Percentiles rank a stretch among this genome's conserved stretches.
These are phyloP conservation scores for Vespertilio murinus DNA, from an alignment of 2,797 vertebrate genomes.

Conservation along the genomic window DNA sequence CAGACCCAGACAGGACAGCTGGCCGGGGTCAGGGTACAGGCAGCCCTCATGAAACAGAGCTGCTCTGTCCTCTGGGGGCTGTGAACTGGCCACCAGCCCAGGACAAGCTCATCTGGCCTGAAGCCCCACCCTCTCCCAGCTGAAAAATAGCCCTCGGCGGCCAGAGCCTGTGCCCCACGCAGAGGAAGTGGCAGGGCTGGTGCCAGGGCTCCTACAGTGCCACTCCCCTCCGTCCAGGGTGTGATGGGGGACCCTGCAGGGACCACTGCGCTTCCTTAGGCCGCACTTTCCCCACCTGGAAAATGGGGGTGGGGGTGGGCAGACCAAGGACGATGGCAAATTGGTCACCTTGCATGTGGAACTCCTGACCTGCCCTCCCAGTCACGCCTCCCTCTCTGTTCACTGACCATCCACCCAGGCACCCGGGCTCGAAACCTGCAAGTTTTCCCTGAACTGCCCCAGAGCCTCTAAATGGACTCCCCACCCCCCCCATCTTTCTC, in stretches of 20 bases:
- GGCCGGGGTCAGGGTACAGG: neutral
- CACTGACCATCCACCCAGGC: neutral
- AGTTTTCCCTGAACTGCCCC: neutral
- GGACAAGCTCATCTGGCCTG: neutral
- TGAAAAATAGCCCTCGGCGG: conserved; percentile 6
- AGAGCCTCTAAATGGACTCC: neutral
- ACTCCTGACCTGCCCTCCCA: neutral
- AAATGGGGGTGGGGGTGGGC: neutral
- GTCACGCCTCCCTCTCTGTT: neutral
- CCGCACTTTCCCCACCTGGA: neutral
- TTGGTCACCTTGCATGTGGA: neutral
- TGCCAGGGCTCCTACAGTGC: neutral
- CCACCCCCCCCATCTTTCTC: neutral
- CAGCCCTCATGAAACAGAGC: conserved; percentile 6
- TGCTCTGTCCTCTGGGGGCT: conserved; percentile 37
- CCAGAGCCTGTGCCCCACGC: neutral
- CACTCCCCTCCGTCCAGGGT: neutral
- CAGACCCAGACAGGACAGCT: neutral
- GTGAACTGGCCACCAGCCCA: conserved; percentile 34
- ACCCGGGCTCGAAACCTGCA: neutral
- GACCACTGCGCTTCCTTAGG: neutral
- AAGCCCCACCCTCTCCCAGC: conserved; percentile 10
- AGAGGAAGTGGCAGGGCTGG: neutral
- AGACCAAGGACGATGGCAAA: neutral
- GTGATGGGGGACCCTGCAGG: neutral